Conservation (phyloP, 2,888 invertebrate species). For the Octodonta nipae region DNA sequence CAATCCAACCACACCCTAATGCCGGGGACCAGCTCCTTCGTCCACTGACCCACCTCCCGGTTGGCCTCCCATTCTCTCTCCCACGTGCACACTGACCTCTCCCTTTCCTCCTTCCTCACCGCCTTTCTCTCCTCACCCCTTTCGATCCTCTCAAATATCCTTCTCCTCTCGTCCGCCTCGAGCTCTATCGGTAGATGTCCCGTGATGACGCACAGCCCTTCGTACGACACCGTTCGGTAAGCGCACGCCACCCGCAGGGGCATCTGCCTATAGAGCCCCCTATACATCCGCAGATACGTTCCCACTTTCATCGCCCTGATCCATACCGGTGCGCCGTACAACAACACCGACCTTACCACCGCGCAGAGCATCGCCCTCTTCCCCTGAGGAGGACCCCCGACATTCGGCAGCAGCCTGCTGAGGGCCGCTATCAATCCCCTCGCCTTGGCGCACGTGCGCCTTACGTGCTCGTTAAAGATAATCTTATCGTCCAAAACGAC, state of each 20-base stretch:
- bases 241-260: too few relatives aligned
- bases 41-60: neutral
- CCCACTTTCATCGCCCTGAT: neutral
- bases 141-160: too few relatives aligned
- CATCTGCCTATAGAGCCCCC: too few relatives aligned
- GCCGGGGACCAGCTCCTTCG: neutral
- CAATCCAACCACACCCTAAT: constrained; percentile 1
- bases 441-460: neutral
- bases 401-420: constrained; percentile 1
- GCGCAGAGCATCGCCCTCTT: neutral
- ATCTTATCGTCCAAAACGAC: neutral
- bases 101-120: too few relatives aligned
- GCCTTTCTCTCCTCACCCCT: too few relatives aligned
- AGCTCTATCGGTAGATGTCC: neutral
- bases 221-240: neutral
- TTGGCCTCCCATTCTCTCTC: neutral
- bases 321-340: neutral
- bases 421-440: neutral
- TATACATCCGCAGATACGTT: too few relatives aligned
- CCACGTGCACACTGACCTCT: too few relatives aligned
- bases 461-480: neutral
- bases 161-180: neutral
- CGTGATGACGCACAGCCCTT: neutral
- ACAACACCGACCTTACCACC: neutral
- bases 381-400: neutral